phyloP scores from a whole-genome alignment of 2,797 vertebrate species.

The Amblyraja radiata region DNA sequence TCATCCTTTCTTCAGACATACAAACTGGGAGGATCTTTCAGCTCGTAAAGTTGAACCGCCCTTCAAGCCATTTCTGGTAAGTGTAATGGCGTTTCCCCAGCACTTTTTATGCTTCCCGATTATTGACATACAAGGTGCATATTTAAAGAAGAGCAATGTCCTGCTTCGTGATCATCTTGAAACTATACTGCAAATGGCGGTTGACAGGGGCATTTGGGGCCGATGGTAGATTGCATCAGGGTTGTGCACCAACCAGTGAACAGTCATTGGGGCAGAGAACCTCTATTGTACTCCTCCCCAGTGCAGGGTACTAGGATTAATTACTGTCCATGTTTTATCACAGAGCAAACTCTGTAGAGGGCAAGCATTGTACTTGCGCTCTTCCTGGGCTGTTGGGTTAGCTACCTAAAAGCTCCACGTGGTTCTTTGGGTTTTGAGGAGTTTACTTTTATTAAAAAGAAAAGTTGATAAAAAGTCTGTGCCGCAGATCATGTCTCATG shows the following conservation, averaged over 20 bases:
- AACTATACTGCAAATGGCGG: background rate
- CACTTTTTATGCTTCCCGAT: background rate
- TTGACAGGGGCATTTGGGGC: too few species aligned
- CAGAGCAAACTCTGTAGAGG: background rate
- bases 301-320: background rate
- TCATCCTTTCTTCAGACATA: conserved; percentile 90
- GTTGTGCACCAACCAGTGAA: too few species aligned
- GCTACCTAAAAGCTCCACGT: background rate
- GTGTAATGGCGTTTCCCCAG: conserved; percentile 43
- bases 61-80: conserved; percentile 89
- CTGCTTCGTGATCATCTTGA: background rate
- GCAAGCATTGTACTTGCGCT: background rate
- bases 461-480: background rate
- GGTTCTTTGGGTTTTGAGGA: too few species aligned
- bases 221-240: too few species aligned
- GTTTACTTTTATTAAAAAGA: too few species aligned
- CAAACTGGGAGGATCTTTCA: conserved; percentile 91
- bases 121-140: background rate
- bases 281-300: background rate
- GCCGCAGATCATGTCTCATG: background rate
- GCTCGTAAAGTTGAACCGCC: conserved; percentile 93
- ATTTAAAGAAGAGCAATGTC: background rate
- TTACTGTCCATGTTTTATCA: background rate
- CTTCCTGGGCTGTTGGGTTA: background rate
- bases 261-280: background rate